These are phyloP conservation scores for Delia radicum DNA, from an alignment of 1,140 invertebrate genomes.

Conservation along the genomic window DNA sequence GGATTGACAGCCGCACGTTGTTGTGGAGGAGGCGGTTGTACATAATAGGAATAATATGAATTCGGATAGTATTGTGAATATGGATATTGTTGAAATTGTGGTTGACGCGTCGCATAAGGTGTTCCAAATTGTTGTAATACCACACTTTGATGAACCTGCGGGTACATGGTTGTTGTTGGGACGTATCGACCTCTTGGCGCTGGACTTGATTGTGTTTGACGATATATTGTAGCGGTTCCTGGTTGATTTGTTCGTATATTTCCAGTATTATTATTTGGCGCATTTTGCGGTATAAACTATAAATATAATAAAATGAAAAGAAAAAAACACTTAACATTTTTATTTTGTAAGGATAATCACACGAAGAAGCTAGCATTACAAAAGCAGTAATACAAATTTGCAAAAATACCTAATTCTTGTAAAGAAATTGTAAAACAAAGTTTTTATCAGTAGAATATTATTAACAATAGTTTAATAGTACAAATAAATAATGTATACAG, in stretches of 20 bases:
- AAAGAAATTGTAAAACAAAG: too few relatives aligned
- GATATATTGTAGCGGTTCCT: conserved; percentile 37
- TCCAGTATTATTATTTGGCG: conserved; percentile 39
- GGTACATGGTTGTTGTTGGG: conserved; percentile 43
- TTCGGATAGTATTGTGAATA: conserved; percentile 40
- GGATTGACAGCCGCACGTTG: conserved; percentile 31
- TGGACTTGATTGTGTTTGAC: conserved; percentile 37
- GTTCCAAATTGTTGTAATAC: conserved; percentile 16
- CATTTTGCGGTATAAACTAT: conserved; percentile 21
- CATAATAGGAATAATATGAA: conserved; percentile 37
- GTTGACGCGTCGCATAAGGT: conserved; percentile 11
- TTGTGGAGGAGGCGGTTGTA: conserved; percentile 38
- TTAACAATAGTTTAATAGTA: too few relatives aligned
- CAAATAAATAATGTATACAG: too few relatives aligned
- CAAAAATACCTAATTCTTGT: too few relatives aligned
- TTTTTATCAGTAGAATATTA: too few relatives aligned
- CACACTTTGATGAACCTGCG: conserved; percentile 18
- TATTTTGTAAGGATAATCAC: too few relatives aligned
- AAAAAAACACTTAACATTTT: neutral
- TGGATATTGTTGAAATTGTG: conserved; percentile 27
- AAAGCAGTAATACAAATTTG: too few relatives aligned
- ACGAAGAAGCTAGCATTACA: too few relatives aligned
- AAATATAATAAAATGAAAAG: neutral
- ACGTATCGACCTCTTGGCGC: conserved; percentile 37
- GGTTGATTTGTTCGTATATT: conserved; percentile 42